Conservation (phyloP, 2,797 vertebrate genomes). For the Lutjanus argentimaculatus region DNA sequence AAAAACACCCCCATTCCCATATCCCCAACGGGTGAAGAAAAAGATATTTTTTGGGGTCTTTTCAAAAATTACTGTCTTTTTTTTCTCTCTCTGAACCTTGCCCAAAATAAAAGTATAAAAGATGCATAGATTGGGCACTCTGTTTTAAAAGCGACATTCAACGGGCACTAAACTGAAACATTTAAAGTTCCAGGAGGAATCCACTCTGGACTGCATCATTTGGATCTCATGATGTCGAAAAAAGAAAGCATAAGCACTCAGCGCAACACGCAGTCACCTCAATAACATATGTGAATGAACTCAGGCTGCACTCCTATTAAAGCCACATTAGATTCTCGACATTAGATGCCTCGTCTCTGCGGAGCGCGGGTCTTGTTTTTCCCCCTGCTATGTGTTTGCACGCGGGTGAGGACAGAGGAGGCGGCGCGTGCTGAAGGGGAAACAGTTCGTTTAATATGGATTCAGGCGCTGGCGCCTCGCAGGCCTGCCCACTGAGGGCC, state of each 20-base stretch:
- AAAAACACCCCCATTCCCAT: conserved; percentile 21
- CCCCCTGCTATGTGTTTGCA: conserved; percentile 34
- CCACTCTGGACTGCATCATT: conserved; percentile 18
- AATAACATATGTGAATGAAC: conserved; percentile 53
- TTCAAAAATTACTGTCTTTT: conserved; percentile 33
- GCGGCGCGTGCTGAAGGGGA: conserved; percentile 52
- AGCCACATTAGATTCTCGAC: conserved; percentile 54
- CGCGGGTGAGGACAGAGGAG: conserved; percentile 31
- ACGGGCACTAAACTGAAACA: conserved; percentile 44
- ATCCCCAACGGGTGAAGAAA: conserved; percentile 24
- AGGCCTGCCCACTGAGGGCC: conserved; percentile 69
- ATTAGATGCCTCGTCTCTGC: conserved; percentile 37
- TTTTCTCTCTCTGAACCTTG: conserved; percentile 21
- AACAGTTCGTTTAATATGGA: conserved; percentile 71
- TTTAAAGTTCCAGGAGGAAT: conserved; percentile 52
- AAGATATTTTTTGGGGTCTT: conserved; percentile 26
- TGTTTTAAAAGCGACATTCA: conserved; percentile 42
- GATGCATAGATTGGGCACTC: conserved; percentile 50
- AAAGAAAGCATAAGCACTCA: conserved; percentile 8
- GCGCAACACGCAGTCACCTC: conserved; percentile 33
- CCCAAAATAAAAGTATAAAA: conserved; percentile 63
- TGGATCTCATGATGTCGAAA: conserved; percentile 23
- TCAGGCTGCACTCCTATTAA: conserved; percentile 43
- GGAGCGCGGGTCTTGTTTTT: conserved; percentile 33
- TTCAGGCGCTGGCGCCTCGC: conserved; percentile 59